These are phyloP conservation scores for Callipepla californica DNA, from an alignment of 2,113 vertebrate species.

Conservation along the genomic window DNA sequence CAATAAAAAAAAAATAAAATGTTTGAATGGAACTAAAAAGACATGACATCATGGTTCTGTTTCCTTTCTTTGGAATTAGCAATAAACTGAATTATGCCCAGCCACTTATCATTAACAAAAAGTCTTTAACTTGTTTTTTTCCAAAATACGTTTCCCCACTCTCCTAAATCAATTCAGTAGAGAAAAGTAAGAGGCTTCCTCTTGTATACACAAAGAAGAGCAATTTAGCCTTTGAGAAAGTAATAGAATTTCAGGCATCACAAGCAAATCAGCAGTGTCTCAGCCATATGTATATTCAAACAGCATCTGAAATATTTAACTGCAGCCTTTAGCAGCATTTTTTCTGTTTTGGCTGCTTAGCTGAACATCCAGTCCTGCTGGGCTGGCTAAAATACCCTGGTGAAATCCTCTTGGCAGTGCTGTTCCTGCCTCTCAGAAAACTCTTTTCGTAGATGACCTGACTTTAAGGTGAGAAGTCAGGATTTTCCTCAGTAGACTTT, in stretches of 20 bases:
- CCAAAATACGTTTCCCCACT: neutral
- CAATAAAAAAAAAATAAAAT: neutral
- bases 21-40: constrained; percentile 6
- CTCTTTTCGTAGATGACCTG: neutral
- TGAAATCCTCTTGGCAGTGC: neutral
- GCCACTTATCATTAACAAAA: constrained; percentile 33
- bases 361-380: neutral
- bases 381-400: neutral
- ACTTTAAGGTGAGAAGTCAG: neutral
- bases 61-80: constrained; percentile 31
- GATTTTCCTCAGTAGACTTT: neutral
- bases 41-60: constrained; percentile 35
- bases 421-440: neutral
- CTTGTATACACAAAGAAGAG: neutral
- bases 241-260: neutral
- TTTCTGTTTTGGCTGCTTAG: neutral
- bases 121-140: constrained; percentile 17
- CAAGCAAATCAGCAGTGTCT: neutral
- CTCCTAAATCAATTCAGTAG: constrained; percentile 19
- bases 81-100: constrained; percentile 32
- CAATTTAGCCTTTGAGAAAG: neutral
- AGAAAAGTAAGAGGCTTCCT: neutral
- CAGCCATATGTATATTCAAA: neutral
- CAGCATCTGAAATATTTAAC: neutral
- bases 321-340: neutral